phyloP scores from a whole-genome alignment of 2,888 invertebrate species.

The Hirtodrosophila confusa region DNA sequence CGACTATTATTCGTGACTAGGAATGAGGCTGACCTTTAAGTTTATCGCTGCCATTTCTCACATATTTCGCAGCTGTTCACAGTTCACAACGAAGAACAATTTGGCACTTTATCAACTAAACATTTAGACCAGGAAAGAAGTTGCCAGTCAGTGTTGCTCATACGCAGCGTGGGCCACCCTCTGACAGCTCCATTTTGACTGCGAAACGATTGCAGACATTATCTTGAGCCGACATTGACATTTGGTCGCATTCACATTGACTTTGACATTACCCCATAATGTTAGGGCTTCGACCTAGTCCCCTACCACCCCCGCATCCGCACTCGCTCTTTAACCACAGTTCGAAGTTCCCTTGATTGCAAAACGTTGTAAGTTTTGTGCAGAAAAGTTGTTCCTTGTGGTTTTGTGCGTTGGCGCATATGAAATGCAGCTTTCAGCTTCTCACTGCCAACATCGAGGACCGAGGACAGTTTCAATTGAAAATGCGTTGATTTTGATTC shows the following conservation, averaged over 20 bases:
- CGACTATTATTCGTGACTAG: too few relatives aligned
- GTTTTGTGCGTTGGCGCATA: constrained; percentile 60
- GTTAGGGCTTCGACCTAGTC: constrained; percentile 24
- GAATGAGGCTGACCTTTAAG: constrained; percentile 2
- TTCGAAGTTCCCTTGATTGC: constrained; percentile 63
- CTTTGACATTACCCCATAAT: constrained; percentile 56
- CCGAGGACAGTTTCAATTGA: constrained; percentile 30
- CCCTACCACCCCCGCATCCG: neutral
- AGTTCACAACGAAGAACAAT: constrained; percentile 6
- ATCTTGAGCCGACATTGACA: constrained; percentile 71
- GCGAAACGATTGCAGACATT: constrained; percentile 35
- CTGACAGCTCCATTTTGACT: constrained; percentile 5
- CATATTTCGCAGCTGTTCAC: constrained; percentile 8
- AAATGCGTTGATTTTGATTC: constrained; percentile 65
- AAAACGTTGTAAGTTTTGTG: constrained; percentile 68
- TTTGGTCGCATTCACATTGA: constrained; percentile 70
- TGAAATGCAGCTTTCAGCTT: constrained; percentile 67
- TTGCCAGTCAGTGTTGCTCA: constrained; percentile 23
- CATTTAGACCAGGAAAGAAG: neutral
- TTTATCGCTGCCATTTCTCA: constrained; percentile 14
- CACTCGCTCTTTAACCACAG: constrained; percentile 27
- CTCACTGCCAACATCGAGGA: constrained; percentile 28
- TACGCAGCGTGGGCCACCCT: constrained; percentile 26
- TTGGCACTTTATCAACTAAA: constrained; percentile 31
- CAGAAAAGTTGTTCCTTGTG: constrained; percentile 54